These are phyloP conservation scores for Drosophila malerkotliana DNA, from an alignment of 1,140 invertebrate species.

Conservation along the genomic window DNA sequence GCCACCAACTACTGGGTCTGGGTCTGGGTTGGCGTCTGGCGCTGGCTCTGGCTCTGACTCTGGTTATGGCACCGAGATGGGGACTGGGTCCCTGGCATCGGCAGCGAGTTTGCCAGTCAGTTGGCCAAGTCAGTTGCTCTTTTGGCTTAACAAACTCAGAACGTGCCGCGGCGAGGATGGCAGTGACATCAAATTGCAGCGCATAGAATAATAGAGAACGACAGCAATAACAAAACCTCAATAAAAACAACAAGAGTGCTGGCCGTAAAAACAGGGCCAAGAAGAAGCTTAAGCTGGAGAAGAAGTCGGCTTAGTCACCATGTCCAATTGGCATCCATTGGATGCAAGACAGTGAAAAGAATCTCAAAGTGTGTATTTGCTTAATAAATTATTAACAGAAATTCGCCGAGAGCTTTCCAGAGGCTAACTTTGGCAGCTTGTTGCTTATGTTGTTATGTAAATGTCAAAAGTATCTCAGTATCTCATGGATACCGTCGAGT, in stretches of 20 bases:
- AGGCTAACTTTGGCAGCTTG: conserved; percentile 45
- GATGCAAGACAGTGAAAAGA: conserved; percentile 40
- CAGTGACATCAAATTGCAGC: conserved; percentile 66
- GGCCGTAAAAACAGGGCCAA: conserved; percentile 34
- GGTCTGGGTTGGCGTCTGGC: conserved; percentile 24
- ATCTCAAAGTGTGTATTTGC: conserved; percentile 30
- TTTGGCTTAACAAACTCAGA: conserved; percentile 79
- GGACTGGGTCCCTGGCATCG: conserved; percentile 46
- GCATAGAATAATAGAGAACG: conserved; percentile 51
- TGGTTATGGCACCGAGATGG: conserved; percentile 21
- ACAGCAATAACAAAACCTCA: conserved; percentile 29
- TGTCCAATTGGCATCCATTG: conserved; percentile 46
- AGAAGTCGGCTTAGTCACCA: conserved; percentile 62
- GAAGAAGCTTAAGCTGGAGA: conserved; percentile 2
- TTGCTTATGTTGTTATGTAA: conserved; percentile 70
- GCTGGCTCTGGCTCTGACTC: not conserved
- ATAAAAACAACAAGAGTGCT: conserved; percentile 9
- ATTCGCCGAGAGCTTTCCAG: conserved; percentile 8
- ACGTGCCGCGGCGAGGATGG: conserved; percentile 69
- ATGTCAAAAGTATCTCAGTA: conserved; percentile 59
- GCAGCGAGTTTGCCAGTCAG: conserved; percentile 61
- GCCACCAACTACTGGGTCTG: conserved; percentile 1
- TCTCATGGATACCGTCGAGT: conserved; percentile 68
- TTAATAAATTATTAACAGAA: conserved; percentile 45
- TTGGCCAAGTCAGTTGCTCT: conserved; percentile 80